A percentile compares a stretch with the other conserved stretches of the same genome.
These are phyloP conservation scores for Notarius quadriscutis DNA, from an alignment of 2,113 vertebrate genomes.

Conservation along the genomic window DNA sequence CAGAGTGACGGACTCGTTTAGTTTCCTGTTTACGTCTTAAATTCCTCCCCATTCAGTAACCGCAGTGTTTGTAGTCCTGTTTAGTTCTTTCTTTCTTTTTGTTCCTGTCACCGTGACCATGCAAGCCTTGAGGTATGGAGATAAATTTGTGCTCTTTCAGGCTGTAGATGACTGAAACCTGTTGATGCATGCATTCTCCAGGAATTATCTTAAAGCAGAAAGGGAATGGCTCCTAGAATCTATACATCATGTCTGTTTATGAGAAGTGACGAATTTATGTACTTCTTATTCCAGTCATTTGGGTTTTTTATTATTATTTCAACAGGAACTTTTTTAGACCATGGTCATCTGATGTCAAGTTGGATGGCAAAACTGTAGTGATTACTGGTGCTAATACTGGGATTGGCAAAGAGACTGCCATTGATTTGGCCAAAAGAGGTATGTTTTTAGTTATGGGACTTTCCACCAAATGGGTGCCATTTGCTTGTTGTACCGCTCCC, in stretches of 20 bases:
- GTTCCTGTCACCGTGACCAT: not conserved
- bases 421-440: conserved; percentile 74
- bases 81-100: not conserved
- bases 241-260: not conserved
- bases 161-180: not conserved
- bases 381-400: conserved; percentile 76
- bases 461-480: too few species aligned
- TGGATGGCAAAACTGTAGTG: conserved; percentile 66
- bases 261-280: not conserved
- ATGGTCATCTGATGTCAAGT: conserved; percentile 64
- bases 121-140: conserved; percentile 13
- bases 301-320: conserved; percentile 37
- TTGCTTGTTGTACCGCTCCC: too few species aligned
- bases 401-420: conserved; percentile 73
- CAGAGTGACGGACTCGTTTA: not conserved
- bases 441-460: not conserved
- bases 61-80: too few species aligned
- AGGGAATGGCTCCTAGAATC: not conserved
- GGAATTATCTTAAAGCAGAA: not conserved
- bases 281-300: not conserved
- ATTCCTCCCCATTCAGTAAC: not conserved
- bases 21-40: conserved; percentile 23
- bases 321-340: conserved; percentile 61
- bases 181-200: not conserved
- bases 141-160: not conserved